Conservation (phyloP, 2,888 invertebrate species). For the Amiota communis region DNA sequence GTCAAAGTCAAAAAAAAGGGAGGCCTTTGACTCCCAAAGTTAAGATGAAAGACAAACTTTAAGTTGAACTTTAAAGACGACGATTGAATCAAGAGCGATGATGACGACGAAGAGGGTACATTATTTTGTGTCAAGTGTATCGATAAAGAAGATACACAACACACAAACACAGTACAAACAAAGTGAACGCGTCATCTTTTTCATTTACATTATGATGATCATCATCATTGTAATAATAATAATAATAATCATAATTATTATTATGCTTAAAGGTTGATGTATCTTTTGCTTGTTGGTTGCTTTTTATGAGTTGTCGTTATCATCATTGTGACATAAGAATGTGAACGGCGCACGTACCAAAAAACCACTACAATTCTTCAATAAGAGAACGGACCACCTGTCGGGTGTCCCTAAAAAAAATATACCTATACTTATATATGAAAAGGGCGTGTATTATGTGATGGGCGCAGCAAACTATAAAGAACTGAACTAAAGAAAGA, state of each 20-base stretch:
- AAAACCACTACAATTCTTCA: background rate
- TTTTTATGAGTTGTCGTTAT: background rate
- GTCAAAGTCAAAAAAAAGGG: constrained; percentile 18
- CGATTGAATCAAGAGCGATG: background rate
- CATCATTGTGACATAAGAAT: constrained; percentile 26
- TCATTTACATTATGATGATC: background rate
- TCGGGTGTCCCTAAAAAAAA: constrained; percentile 15
- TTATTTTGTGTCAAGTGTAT: constrained; percentile 23
- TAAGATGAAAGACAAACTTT: too few species aligned
- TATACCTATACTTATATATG: background rate
- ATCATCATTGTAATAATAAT: background rate
- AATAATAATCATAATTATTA: too few species aligned
- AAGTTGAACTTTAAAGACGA: too few species aligned
- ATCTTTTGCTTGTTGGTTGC: too few species aligned
- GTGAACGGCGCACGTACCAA: background rate
- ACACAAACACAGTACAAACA: too few species aligned
- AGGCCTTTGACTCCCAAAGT: too few species aligned
- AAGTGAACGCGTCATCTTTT: background rate
- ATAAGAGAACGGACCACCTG: constrained; percentile 14
- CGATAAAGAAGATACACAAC: constrained; percentile 9
- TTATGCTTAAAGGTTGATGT: too few species aligned
- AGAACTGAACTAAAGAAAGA: background rate
- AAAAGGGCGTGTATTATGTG: background rate
- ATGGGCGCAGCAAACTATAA: constrained; percentile 4
- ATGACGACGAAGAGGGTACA: background rate